Conservation (phyloP, 2,888 invertebrate genomes). For the Myopa testacea region DNA sequence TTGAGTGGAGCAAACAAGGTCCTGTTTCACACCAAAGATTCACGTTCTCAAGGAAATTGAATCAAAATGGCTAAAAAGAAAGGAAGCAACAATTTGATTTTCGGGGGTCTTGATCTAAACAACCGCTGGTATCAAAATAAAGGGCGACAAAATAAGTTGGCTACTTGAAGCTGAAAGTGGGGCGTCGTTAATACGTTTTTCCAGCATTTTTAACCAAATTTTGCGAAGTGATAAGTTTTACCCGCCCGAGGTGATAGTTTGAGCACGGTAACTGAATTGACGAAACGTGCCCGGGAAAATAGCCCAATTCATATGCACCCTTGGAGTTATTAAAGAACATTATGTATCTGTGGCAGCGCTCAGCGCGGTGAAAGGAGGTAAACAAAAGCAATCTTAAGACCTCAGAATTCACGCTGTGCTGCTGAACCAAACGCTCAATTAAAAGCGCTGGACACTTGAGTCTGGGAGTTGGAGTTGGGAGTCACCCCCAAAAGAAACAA, state of each 20-base stretch:
- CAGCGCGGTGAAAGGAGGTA: not conserved
- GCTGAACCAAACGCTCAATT: not conserved
- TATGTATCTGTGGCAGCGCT: not conserved
- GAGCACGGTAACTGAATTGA: constrained; percentile 61
- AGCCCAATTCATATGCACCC: constrained; percentile 64
- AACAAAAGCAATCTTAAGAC: not conserved
- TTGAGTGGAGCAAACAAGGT: constrained; percentile 21
- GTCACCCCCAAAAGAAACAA: too few relatives aligned
- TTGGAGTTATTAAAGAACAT: not conserved
- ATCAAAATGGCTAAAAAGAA: constrained; percentile 54
- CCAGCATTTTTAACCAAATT: not conserved
- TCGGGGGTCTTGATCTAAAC: constrained; percentile 30
- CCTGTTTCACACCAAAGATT: constrained; percentile 14
- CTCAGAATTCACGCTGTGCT: not conserved
- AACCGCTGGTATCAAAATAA: not conserved
- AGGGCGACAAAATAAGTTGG: not conserved
- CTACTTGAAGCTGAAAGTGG: too few relatives aligned
- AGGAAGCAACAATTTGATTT: constrained; percentile 57
- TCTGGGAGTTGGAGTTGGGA: too few relatives aligned
- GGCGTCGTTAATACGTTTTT: constrained; percentile 41
- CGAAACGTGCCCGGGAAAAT: constrained; percentile 58
- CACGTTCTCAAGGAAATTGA: constrained; percentile 55
- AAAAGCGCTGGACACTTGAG: not conserved
- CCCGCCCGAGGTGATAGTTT: constrained; percentile 64
- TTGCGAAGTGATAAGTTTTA: not conserved